Evolutionary conservation across 2,888 invertebrate species (phyloP).

Genomic region (Ormyrus thymus): DNA sequence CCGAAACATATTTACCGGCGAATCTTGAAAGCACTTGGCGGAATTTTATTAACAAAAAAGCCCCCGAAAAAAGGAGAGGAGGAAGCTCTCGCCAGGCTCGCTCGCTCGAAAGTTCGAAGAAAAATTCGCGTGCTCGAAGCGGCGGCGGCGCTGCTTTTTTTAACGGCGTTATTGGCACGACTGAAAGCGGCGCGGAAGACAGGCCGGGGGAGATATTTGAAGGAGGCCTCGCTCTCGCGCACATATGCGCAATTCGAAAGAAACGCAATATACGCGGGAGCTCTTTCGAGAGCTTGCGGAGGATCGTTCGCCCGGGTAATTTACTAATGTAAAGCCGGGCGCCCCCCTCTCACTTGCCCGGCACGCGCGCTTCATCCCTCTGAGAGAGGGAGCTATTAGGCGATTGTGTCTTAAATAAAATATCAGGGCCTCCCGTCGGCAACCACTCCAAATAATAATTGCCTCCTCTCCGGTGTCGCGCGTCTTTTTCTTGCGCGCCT

Average conservation of each 20-base stretch:
- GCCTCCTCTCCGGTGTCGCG: constrained; percentile 58
- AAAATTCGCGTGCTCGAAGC: too few species aligned
- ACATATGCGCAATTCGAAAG: constrained; percentile 27
- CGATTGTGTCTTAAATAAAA: constrained; percentile 74
- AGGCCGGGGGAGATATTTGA: constrained; percentile 8
- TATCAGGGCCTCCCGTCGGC: constrained; percentile 69
- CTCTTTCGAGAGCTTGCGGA: constrained; percentile 27
- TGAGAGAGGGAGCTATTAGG: constrained; percentile 69
- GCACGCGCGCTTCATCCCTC: constrained; percentile 21
- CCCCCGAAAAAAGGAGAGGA: not conserved
- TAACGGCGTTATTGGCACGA: constrained; percentile 30
- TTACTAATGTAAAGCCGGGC: constrained; percentile 68
- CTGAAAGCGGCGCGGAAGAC: constrained; percentile 24
- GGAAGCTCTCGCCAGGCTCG: not conserved
- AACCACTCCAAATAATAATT: constrained; percentile 73
- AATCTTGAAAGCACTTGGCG: constrained; percentile 5
- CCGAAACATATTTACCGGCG: not conserved
- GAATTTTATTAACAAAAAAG: too few species aligned
- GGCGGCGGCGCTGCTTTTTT: not conserved
- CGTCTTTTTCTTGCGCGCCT: constrained; percentile 29
- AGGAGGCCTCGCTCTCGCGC: not conserved
- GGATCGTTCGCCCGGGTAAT: constrained; percentile 64
- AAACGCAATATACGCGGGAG: constrained; percentile 33
- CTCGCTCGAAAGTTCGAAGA: too few species aligned
- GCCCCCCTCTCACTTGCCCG: constrained; percentile 38